Evolutionary conservation across 2,888 invertebrate genomes (phyloP).

Genomic region (Diachrysia chrysitis): DNA sequence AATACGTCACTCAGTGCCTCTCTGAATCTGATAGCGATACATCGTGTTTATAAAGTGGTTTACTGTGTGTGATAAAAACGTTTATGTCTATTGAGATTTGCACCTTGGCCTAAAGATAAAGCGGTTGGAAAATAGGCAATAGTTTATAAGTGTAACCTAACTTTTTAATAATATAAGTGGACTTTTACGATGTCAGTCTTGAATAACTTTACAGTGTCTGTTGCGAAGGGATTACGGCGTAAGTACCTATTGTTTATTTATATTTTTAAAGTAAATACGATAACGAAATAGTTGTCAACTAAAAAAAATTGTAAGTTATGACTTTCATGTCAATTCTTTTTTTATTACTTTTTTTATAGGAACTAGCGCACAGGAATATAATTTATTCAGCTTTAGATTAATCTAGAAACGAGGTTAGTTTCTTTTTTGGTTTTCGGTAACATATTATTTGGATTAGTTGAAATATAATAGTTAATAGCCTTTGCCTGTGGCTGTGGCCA

Average conservation of each 20-base stretch:
- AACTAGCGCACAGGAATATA: not conserved
- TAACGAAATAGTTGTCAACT: too few relatives aligned
- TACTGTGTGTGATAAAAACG: constrained; percentile 42
- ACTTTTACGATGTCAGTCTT: constrained; percentile 77
- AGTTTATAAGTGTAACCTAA: constrained; percentile 55
- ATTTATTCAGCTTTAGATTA: not conserved
- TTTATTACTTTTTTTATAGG: not conserved
- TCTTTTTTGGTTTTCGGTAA: too few relatives aligned
- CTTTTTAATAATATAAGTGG: constrained; percentile 35
- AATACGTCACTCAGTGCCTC: constrained; percentile 41
- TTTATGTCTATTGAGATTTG: constrained; percentile 31
- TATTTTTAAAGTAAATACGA: not conserved
- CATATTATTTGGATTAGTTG: too few relatives aligned
- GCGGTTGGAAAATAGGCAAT: constrained; percentile 29
- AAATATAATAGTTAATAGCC: too few relatives aligned
- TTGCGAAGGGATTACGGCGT: constrained; percentile 81
- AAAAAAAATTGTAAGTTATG: too few relatives aligned
- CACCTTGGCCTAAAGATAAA: constrained; percentile 26
- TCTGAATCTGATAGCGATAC: constrained; percentile 30
- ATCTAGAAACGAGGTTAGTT: not conserved
- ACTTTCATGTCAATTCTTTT: not conserved
- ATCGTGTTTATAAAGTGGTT: constrained; percentile 44
- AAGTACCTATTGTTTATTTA: constrained; percentile 67
- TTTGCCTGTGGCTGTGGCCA: too few relatives aligned
- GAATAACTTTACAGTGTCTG: constrained; percentile 82